Evolutionary conservation across 2,113 vertebrate species (phyloP), one percentile per base, ranked within the genome.

Genomic region (Stomatorhinus ivindoensis): DNA sequence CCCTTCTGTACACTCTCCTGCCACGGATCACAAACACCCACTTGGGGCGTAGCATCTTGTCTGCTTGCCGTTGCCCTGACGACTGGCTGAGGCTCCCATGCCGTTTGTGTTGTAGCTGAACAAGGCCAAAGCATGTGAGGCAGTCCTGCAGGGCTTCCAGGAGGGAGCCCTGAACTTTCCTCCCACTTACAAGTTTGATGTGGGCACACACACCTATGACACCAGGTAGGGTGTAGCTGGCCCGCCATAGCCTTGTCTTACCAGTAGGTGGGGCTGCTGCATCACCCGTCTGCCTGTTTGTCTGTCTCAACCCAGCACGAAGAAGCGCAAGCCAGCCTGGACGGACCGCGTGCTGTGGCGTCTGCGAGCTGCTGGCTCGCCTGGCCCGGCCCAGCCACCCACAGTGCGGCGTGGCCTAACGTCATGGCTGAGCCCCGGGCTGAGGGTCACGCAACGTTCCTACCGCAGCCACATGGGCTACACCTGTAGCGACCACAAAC

Each of bases 271-370:
- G 55, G 17, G 24, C 65, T 31, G 65, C 39, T 51, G 4, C 44
- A 35, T 6, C 82, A 88, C 2, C 47, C 11, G 15, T n/a, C 21
- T 27, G 44, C 11, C 13, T 50, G 44, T 15, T 7, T 51, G 85
- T 19, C 50, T 39, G 85, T 55, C 31, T 39, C 50, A 3, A 27
- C 15, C 89, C 91, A 99, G 98, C 61, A 94, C 97, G 50, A 99
- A 99, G 94, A 99, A 98, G 91, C 95, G 98, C 89, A 99, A 99
- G 93, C 98, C 98, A 8, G 98, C 98, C 31, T 99, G 98, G 98
- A 99, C 98, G 0, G 98, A 99, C 91, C 97, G 98, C 1, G 98
- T 99, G 92, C 95, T 99, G 53, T 99, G 98, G 98, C 98, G 97
- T 92, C 97, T 98, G 80, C 98, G 98, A 87, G 90, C 95, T 39